Evolutionary conservation across 2,113 vertebrate species (phyloP).

Genomic region (Mus spicilegus): DNA sequence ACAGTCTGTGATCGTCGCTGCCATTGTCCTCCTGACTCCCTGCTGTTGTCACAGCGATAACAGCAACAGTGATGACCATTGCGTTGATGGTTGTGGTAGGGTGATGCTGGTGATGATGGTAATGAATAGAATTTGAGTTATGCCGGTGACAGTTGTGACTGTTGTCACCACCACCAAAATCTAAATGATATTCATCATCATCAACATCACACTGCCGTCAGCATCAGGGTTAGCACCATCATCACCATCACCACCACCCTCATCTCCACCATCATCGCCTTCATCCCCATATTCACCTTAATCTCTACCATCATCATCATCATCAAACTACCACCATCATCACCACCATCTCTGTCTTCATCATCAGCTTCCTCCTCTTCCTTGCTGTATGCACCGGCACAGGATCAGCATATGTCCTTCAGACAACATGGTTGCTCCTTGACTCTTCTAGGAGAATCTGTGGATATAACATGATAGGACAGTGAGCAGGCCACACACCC

Average conservation of each 20-base stretch:
- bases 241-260: rapidly evolving
- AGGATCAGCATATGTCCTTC: neutral
- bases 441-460: neutral
- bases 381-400: too few species aligned
- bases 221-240: rapidly evolving
- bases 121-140: neutral
- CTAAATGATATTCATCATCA: neutral
- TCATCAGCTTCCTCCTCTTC: neutral
- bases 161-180: neutral
- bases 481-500: rapidly evolving
- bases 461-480: rapidly evolving
- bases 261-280: rapidly evolving
- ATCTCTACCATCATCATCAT: rapidly evolving
- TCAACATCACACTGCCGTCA: rapidly evolving
- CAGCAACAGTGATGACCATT: too few species aligned
- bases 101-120: neutral
- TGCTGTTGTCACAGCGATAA: rapidly evolving
- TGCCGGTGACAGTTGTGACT: neutral
- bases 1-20: neutral
- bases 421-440: neutral
- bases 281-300: rapidly evolving
- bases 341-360: neutral
- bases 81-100: too few species aligned
- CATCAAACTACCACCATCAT: rapidly evolving
- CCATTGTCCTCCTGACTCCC: rapidly evolving